A percentile compares a stretch with the other conserved stretches of the same genome.
These are phyloP conservation scores for Antechinus flavipes DNA, from an alignment of 2,113 vertebrate species.

Conservation along the genomic window DNA sequence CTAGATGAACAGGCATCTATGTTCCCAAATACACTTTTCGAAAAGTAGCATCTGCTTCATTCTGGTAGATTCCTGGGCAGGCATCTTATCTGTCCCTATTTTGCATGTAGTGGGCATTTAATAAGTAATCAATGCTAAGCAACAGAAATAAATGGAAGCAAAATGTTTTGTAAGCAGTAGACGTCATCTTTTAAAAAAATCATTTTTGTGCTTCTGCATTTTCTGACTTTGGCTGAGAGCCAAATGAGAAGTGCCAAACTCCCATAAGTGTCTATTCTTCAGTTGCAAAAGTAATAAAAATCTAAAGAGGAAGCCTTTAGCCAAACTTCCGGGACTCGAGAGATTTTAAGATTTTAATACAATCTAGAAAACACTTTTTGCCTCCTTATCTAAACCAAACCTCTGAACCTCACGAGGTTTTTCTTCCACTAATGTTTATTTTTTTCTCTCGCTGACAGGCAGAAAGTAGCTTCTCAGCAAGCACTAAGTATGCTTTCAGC, in stretches of 20 bases:
- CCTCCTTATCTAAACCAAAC: constrained; percentile 48
- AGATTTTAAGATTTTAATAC: constrained; percentile 61
- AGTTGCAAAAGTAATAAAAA: constrained; percentile 27
- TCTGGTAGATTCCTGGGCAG: constrained; percentile 21
- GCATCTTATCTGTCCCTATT: neutral
- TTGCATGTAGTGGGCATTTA: constrained; percentile 1
- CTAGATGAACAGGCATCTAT: neutral
- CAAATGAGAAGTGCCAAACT: constrained; percentile 21
- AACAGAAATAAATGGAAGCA: constrained; percentile 42
- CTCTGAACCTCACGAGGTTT: constrained; percentile 44
- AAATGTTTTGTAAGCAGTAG: constrained; percentile 34
- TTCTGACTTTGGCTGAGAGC: neutral
- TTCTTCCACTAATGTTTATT: constrained; percentile 58
- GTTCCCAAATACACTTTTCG: constrained; percentile 16
- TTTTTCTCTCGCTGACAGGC: constrained; percentile 33
- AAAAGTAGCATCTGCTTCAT: constrained; percentile 35
- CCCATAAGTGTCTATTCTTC: neutral
- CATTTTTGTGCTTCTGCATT: constrained; percentile 25
- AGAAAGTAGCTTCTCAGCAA: constrained; percentile 27
- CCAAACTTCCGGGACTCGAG: constrained; percentile 10
- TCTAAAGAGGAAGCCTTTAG: neutral
- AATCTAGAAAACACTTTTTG: constrained; percentile 42
- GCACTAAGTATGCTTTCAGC: constrained; percentile 39
- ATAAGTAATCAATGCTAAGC: constrained; percentile 24
- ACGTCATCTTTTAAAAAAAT: constrained; percentile 30